These are phyloP conservation scores for Drosophila nr. perissopoda DNA, from an alignment of 2,888 invertebrate species.

Conservation along the genomic window DNA sequence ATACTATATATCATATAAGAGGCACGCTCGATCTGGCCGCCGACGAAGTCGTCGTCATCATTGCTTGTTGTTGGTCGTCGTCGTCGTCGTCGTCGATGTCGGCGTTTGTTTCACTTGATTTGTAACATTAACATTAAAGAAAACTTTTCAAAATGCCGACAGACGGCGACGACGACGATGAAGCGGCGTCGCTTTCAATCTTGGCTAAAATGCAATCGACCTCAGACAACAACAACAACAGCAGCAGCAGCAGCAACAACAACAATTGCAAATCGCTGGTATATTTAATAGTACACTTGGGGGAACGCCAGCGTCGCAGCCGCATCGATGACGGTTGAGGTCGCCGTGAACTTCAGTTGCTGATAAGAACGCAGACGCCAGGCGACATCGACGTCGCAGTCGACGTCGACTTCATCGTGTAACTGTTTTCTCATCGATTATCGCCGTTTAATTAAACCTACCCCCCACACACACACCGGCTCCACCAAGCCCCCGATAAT, in stretches of 20 bases:
- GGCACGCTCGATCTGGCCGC: constrained; percentile 71
- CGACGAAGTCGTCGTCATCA: constrained; percentile 22
- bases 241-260: not conserved
- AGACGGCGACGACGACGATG: constrained; percentile 18
- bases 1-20: constrained; percentile 63
- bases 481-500: constrained; percentile 46
- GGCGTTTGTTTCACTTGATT: constrained; percentile 77
- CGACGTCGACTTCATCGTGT: constrained; percentile 44
- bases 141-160: constrained; percentile 72
- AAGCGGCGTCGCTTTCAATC: constrained; percentile 32
- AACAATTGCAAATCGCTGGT: constrained; percentile 24
- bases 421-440: constrained; percentile 74
- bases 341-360: constrained; percentile 58
- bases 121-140: constrained; percentile 75
- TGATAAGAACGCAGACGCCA: constrained; percentile 49
- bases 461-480: constrained; percentile 23
- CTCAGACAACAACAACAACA: constrained; percentile 18
- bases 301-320: constrained; percentile 20
- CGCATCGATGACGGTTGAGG: constrained; percentile 52
- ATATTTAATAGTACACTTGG: constrained; percentile 36
- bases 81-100: constrained; percentile 45
- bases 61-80: constrained; percentile 18
- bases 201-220: constrained; percentile 62
- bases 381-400: not conserved
- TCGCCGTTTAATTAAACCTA: constrained; percentile 72